These are phyloP conservation scores for Ctenopoma kingsleyae DNA, from an alignment of 2,797 vertebrate genomes.

Conservation along the genomic window DNA sequence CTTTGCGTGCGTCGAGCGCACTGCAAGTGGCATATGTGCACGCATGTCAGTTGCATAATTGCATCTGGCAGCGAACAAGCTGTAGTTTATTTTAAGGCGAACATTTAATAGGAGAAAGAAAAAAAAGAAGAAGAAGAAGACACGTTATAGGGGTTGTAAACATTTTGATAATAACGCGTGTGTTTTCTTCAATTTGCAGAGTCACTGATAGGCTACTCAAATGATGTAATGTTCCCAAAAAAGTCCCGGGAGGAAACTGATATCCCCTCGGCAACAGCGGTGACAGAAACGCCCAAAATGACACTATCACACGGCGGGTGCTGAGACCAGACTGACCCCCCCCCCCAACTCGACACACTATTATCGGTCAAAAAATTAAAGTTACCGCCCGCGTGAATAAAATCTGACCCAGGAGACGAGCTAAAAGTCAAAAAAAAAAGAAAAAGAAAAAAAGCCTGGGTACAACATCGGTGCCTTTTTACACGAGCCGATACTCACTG, in stretches of 20 bases:
- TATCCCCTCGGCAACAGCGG: conserved; percentile 66
- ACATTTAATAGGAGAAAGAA: too few species aligned
- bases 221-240: conserved; percentile 86
- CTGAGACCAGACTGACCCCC: conserved; percentile 36
- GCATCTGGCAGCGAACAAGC: conserved; percentile 20
- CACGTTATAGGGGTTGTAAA: neutral
- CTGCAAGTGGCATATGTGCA: conserved; percentile 38
- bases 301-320: conserved; percentile 28
- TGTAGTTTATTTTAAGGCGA: neutral
- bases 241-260: conserved; percentile 77
- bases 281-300: conserved; percentile 78
- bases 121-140: neutral
- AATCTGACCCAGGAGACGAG: conserved; percentile 22
- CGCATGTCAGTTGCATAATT: conserved; percentile 47
- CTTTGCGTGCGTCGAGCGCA: conserved; percentile 37
- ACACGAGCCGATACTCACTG: conserved; percentile 81
- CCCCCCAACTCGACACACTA: conserved; percentile 16
- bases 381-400: conserved; percentile 23
- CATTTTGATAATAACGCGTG: neutral
- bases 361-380: conserved; percentile 21
- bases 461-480: conserved; percentile 31
- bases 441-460: conserved; percentile 17
- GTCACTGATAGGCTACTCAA: conserved; percentile 67
- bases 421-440: conserved; percentile 48
- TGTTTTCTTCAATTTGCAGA: conserved; percentile 55